Conservation (phyloP, 2,888 invertebrate species). For the Petrolisthes cinctipes region DNA sequence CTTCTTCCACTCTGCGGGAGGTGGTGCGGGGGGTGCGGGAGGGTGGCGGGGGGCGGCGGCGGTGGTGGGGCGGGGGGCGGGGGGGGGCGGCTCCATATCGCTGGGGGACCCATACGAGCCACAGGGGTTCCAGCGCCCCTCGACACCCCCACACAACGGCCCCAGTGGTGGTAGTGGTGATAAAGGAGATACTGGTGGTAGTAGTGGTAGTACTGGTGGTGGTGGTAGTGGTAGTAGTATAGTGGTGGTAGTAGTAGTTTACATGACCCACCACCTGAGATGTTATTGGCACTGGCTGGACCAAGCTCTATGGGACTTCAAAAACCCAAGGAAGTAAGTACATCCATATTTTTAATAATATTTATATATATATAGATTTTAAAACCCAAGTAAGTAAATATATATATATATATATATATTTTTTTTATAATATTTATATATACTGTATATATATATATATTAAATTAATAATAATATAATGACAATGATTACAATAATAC, state of each 20-base stretch:
- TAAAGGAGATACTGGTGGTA: background rate
- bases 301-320: conserved; percentile 41
- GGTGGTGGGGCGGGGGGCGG: background rate
- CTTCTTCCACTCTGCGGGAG: no score
- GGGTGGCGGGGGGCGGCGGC: background rate
- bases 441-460: background rate
- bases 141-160: conserved; percentile 40
- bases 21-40: no score
- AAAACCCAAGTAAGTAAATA: no score
- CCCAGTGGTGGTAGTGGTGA: conserved; percentile 12
- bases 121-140: conserved; percentile 61
- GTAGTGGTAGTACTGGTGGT: background rate
- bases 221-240: background rate
- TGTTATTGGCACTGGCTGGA: conserved; percentile 61
- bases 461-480: no score
- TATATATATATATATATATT: background rate
- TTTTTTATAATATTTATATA: background rate
- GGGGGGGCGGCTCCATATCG: conserved; percentile 28
- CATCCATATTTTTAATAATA: conserved; percentile 7
- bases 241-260: conserved; percentile 19
- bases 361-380: background rate
- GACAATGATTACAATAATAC: no score
- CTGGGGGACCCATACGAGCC: conserved; percentile 61
- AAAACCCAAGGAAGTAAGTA: conserved; percentile 37
- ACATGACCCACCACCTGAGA: conserved; percentile 50